These are phyloP conservation scores for Zaprionus kolodkinae DNA, from an alignment of 1,140 invertebrate genomes.

Conservation along the genomic window DNA sequence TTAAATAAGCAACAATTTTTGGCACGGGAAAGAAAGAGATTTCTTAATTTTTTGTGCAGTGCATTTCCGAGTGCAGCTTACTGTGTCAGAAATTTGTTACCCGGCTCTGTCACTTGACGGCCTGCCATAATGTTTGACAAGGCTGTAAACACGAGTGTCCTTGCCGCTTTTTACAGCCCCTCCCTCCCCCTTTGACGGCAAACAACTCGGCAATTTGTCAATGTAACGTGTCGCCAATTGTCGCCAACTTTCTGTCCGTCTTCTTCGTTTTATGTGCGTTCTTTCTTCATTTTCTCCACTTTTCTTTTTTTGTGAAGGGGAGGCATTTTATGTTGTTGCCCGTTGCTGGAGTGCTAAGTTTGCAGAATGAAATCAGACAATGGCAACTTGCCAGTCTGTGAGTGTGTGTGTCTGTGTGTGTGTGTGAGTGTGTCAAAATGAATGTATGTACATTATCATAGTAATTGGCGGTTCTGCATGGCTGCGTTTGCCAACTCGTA, in stretches of 20 bases:
- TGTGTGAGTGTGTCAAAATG: constrained; percentile 31
- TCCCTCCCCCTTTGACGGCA: not conserved
- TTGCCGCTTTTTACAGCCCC: constrained; percentile 19
- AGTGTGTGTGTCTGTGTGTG: not conserved
- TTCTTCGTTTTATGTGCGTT: constrained; percentile 18
- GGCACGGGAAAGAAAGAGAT: not conserved
- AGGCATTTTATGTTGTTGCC: constrained; percentile 34
- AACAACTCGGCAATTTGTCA: constrained; percentile 73
- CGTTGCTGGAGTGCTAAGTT: constrained; percentile 50
- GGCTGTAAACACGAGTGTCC: constrained; percentile 31
- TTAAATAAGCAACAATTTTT: constrained; percentile 2
- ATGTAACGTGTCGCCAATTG: constrained; percentile 75
- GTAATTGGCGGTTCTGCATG: constrained; percentile 50
- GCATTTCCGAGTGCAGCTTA: not conserved
- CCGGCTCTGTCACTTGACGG: not conserved
- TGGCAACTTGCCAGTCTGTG: constrained; percentile 50
- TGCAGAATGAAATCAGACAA: constrained; percentile 66
- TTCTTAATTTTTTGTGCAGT: not conserved
- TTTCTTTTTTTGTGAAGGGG: not conserved
- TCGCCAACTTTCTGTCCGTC: constrained; percentile 40
- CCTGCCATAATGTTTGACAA: constrained; percentile 12
- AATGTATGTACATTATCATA: constrained; percentile 45
- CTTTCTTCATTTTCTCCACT: constrained; percentile 6
- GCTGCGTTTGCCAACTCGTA: constrained; percentile 52
- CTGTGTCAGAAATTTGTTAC: not conserved